Base-by-base conservation (phyloP, 2,888 invertebrate genomes). In the Drosophila pseudotalamancana region DNA sequence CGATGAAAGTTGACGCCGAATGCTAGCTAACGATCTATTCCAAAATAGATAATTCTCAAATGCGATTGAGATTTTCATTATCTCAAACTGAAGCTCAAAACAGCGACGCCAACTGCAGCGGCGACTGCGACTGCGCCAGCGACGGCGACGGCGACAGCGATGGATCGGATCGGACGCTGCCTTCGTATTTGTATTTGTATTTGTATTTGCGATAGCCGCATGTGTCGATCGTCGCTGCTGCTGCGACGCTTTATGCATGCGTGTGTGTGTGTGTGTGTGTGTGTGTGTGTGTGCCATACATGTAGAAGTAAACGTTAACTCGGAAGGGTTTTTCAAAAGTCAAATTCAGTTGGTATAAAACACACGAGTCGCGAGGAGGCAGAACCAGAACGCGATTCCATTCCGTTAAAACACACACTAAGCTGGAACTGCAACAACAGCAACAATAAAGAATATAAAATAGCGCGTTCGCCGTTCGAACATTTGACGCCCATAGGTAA, bases 281-380 rank as follows among this genome's bases (percentile, higher is more conserved):
- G 27, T 27, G 27, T 55, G 59, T 14, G 59, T 46, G 16, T 54
- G 48, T 59, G 37, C 54, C 62, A 42, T 63, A 67, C 49, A 56
- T 51, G 61, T 37, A 57, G 72, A 61, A 50, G 43, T 68, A 66
- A 66, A 67, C 73, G 77, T 70, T 79, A 77, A 73, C 77, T 84
- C 86, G 82, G 64, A 86, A 86, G 86, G 84, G 84, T 85, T 78
- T 77, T 69, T 70, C 67, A 81, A 81, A 86, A 77, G 71, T 63
- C 61, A 79, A 77, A 49, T 88, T 89, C 83, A 88, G 88, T 88
- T 87, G 76, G 76, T 69, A 87, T 70, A 67, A 87, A 79, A 62
- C 76, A 65, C 68, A 77, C 77, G 81, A 81, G 80, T 59, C 76
- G 81, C 77, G 77, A 77, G 84, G 86, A 88, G 77, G 81, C 71